Evolutionary conservation across 1,140 invertebrate species (phyloP), one percentile per base, ranked within the genome.

Genomic region (Bombus superbus): DNA sequence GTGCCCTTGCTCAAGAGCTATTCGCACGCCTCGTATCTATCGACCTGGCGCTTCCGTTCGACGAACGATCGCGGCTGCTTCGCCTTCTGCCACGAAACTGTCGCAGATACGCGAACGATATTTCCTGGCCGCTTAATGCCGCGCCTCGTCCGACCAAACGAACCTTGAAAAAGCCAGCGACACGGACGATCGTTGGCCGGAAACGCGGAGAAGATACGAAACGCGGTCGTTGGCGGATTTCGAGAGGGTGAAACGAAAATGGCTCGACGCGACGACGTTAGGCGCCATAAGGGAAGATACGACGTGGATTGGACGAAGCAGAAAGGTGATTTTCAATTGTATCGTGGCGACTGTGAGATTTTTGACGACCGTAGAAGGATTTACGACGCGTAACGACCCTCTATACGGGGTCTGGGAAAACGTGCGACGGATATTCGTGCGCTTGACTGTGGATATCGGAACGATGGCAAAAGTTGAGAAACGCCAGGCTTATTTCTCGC

Each of bases 61-160:
- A 53, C 64, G 32, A 83, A 76, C 25, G 81, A 47, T 53, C 81
- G 32, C 47, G 6, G 18, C 1, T 53, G 47, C 47, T 22, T 53
- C 47, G 22, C 32, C 44, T 79, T 53, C 71, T 74, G 22, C 40
- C 38, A 10, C 9, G 40, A 8, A 35, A 71, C 75, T 53, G 53
- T 71, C 75, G 44, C n/a, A 71, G 66, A 71, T 79, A 38, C 66
- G 81, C 62, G 28, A 78, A 57, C 35, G 74, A 77, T 44, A 42
- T 71, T 53, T 44, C 11, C n/a, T 28, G 11, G 62, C 47, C 53
- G 69, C 3, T 81, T 73, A 85, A 85, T 81, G 42, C 66, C 59
- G 71, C 77, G 35, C 57, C 57, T 73, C 69, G 69, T 74, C 57
- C 68, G 57, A 18, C 18, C 32, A 81, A 81, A 85, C 78, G 83